phyloP scores from a whole-genome alignment of 2,113 vertebrate genomes.

The Gasterosteus nipponicus region DNA sequence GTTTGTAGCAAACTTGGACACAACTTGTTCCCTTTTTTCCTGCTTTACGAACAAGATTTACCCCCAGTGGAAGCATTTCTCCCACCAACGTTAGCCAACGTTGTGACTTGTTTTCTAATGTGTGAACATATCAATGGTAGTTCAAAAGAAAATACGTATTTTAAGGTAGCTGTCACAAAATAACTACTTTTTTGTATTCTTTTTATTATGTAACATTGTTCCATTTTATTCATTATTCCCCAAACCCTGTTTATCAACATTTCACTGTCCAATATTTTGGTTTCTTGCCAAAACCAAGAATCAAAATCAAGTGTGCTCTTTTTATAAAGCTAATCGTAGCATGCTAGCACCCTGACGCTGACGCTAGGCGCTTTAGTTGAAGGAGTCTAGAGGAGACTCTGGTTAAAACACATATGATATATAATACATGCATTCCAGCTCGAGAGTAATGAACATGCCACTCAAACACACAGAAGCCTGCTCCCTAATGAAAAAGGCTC shows the following conservation, averaged over 20 bases:
- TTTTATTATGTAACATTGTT: no score
- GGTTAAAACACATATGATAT: not conserved
- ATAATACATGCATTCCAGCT: not conserved
- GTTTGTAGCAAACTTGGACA: not conserved
- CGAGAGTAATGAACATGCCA: not conserved
- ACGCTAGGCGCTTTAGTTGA: not conserved
- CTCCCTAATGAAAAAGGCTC: not conserved
- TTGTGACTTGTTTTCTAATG: not conserved
- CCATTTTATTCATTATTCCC: no score
- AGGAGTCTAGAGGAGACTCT: not conserved
- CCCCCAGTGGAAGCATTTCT: not conserved
- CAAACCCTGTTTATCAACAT: not conserved
- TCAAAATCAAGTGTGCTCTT: not conserved
- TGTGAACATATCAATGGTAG: no score
- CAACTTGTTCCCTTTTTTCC: not conserved
- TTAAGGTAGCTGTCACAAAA: no score
- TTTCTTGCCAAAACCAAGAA: not conserved
- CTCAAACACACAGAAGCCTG: slow-evolving; percentile 5
- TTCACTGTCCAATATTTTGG: not conserved
- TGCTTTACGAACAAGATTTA: not conserved
- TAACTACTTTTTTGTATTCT: no score
- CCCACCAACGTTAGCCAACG: not conserved
- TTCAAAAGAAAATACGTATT: no score
- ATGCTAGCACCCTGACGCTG: not conserved
- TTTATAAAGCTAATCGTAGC: not conserved